Evolutionary conservation across 2,113 vertebrate genomes (phyloP).

Genomic region (Hyaena hyaena): DNA sequence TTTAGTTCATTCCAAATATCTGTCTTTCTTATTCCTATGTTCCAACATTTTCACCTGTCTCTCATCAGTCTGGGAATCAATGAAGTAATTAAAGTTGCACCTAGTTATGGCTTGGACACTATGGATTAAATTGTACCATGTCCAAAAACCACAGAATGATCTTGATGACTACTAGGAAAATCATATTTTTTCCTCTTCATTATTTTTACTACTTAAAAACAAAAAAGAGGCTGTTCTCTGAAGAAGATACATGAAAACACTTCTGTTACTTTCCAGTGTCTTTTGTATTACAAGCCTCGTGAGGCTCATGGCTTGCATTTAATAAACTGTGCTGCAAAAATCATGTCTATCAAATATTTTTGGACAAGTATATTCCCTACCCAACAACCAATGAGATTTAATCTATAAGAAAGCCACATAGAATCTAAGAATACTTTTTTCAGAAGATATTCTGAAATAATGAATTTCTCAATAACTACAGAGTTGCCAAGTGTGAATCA

Average conservation of each 20-base stretch:
- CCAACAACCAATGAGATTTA: neutral
- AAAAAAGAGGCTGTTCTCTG: neutral
- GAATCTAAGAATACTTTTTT: neutral
- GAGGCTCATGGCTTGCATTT: neutral
- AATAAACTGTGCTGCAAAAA: neutral
- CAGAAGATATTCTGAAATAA: neutral
- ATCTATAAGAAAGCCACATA: neutral
- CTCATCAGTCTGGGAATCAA: neutral
- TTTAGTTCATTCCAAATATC: neutral
- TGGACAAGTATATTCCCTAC: neutral
- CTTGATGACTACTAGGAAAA: neutral
- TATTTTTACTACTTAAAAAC: neutral
- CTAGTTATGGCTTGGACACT: neutral
- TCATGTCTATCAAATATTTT: constrained; percentile 24
- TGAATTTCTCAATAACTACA: neutral
- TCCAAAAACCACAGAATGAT: neutral
- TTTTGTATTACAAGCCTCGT: neutral
- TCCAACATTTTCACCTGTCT: neutral
- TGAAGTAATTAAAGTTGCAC: neutral
- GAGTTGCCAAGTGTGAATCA: neutral
- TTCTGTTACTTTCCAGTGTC: neutral
- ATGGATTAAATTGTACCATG: neutral
- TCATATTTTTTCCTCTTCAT: neutral
- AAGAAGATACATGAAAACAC: neutral
- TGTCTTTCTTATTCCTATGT: neutral